Base-by-base conservation (phyloP, 2,888 invertebrate genomes). In the Yponomeuta malinellus region DNA sequence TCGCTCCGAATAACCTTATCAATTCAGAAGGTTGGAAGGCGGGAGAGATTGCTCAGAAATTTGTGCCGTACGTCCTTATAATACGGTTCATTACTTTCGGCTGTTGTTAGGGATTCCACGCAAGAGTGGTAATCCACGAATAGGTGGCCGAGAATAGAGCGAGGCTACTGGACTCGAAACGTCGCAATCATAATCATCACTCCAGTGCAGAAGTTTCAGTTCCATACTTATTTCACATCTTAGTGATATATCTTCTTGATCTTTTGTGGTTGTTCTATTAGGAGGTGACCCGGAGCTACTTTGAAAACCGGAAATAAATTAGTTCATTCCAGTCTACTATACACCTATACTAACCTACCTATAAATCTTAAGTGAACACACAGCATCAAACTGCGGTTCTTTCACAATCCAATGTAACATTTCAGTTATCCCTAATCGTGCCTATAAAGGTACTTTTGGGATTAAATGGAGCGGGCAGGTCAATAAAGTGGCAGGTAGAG, bases 91-190 rank as follows among this genome's bases (percentile, higher is more conserved):
- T 81, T 87, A 83, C 80, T 73, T 76, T 74, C 73, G 75, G 77
- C 78, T 76, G 79, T 77, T 76, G 78, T 78, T 73, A 77, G 79
- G 82, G 82, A 84, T 84, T 88, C 84, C 85, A 84, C 82, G 80
- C 81, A 80, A 84, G 85, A 86, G 86, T 73, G 72, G 73, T 88
- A 83, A 83, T 90, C 89, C 88, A 89, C 90, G 90, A 92, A 92
- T 92, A 92, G 90, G 85, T 84, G 86, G 86, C 86, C 88, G 82
- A 90, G 90, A 92, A 92, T 92, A 92, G 91, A 90, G 87, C 90
- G 91, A 92, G 91, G 91, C 90, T 89, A 90, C 89, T 90, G 89
- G 74, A 73, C 73, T 65, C 48, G 65, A 73, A 72, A 71, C 73
- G 71, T 70, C 72, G 72, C 73, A 71, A 71, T 71, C 72, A 74